Conservation (phyloP, 2,113 vertebrate genomes). For the Heteronetta atricapilla region DNA sequence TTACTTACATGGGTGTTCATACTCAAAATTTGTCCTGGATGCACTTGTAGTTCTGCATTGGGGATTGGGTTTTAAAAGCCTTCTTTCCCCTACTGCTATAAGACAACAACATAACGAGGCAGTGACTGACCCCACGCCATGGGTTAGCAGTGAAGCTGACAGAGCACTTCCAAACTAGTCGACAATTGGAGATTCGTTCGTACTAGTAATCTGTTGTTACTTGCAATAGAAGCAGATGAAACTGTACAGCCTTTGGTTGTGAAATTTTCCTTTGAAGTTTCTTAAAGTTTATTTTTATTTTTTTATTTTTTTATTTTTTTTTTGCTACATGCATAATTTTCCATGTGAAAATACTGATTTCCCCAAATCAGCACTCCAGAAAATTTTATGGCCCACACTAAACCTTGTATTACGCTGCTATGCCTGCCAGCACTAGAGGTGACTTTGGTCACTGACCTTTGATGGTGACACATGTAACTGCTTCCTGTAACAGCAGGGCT, state of each 20-base stretch:
- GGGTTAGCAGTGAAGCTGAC: not conserved
- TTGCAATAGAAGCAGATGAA: not conserved
- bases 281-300: no score
- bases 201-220: not conserved
- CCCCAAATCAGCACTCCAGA: not conserved
- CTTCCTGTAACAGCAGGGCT: not conserved
- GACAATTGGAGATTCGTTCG: not conserved
- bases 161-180: not conserved
- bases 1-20: not conserved
- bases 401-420: rapidly evolving
- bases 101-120: not conserved
- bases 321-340: not conserved
- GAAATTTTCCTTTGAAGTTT: not conserved
- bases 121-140: not conserved
- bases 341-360: not conserved
- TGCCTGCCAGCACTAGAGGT: not conserved
- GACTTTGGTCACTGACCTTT: not conserved
- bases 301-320: not conserved
- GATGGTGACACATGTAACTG: not conserved
- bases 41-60: not conserved
- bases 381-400: not conserved
- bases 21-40: not conserved
- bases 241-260: not conserved
- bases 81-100: not conserved
- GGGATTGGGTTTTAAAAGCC: not conserved